Evolutionary conservation across 1,140 invertebrate species (phyloP), one percentile per base, ranked within the genome.

Genomic region (Phortica variegata): DNA sequence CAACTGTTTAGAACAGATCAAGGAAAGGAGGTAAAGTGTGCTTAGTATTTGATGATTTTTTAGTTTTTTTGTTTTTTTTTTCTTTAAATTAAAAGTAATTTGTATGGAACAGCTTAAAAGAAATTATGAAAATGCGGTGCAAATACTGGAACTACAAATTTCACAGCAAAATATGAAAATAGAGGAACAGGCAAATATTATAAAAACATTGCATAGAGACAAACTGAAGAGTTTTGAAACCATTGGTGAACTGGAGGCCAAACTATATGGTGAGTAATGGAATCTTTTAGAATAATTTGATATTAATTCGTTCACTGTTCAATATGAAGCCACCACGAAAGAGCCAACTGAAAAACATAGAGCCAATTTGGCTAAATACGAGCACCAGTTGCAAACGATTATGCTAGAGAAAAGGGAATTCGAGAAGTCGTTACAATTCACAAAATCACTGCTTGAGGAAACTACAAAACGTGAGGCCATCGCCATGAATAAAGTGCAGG

Each of bases 401-500:
- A n/a, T n/a, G n/a, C n/a, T n/a, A n/a, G n/a, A 69, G 34, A 3
- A 68, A 0, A 56, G 43, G 3, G 60, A 69, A 7, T 54, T 48
- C 3, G 56, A 72, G 32, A 50, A 59, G 19, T 49, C 56, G 0
- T 43, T 75, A 4, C 18, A 19, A 0, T 20, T 47, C 2, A 47
- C 44, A 0, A 50, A 23, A 0, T 18, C 47, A 0, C 16, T 58
- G 21, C 54, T 66, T 0, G 26, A 50, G 3, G 60, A 60, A 36
- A 54, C 54, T 17, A 55, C 48, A 0, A 57, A 59, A 12, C 52
- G 57, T 4, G 55, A 61, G 17, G 15, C 32, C 1, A 10, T 38
- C 1, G 73, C 73, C 12, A 54, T 75, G 43, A 48, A 44, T 2
- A 75, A 75, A 23, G 54, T 75, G 1, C 61, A 75, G 21, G 82